These are phyloP conservation scores for Centropus unirufus DNA, from an alignment of 2,113 vertebrate genomes.

Conservation along the genomic window DNA sequence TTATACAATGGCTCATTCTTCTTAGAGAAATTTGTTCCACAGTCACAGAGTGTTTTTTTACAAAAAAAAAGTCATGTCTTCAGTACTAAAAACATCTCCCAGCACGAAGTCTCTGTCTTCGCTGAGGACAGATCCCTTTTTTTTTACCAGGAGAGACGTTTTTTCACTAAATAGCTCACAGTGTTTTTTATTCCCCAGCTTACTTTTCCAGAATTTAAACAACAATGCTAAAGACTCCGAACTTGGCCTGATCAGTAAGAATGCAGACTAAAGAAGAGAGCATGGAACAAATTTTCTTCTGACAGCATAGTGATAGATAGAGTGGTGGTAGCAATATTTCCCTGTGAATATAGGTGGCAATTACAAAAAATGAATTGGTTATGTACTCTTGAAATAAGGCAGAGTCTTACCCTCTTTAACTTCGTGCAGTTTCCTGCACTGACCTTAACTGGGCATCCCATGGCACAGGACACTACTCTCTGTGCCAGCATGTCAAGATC, in stretches of 20 bases:
- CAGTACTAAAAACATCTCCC: neutral
- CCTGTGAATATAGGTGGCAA: neutral
- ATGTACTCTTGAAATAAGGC: neutral
- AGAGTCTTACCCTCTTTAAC: neutral
- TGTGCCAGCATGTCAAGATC: neutral
- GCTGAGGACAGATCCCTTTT: neutral
- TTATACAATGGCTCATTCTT: neutral
- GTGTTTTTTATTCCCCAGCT: neutral
- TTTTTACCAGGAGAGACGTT: neutral
- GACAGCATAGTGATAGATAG: neutral
- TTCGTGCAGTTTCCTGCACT: neutral
- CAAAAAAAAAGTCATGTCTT: neutral
- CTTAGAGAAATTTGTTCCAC: neutral
- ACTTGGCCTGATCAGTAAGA: neutral
- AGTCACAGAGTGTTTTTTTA: neutral
- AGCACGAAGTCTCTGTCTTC: neutral
- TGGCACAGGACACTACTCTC: neutral
- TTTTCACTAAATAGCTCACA: neutral
- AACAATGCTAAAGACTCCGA: neutral
- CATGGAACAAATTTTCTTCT: neutral
- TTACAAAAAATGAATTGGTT: neutral
- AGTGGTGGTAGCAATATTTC: neutral
- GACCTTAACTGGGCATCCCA: fast-evolving
- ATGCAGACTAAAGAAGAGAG: neutral
- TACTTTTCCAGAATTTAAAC: neutral